Conservation (phyloP, 2,888 invertebrate species). For the Netelia virgata region DNA sequence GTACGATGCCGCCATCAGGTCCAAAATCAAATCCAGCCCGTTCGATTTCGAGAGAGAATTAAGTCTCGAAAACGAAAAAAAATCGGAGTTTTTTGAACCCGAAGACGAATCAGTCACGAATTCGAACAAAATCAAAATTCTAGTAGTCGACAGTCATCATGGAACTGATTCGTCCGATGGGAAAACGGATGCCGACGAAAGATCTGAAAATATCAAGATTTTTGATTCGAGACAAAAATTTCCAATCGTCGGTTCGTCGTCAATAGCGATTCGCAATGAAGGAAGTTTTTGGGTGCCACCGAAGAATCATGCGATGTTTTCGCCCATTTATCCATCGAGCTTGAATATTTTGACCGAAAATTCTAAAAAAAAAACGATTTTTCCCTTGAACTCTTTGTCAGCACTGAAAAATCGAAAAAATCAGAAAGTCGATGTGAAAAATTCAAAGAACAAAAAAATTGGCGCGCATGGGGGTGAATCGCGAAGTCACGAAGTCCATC, state of each 20-base stretch:
- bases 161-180: background rate
- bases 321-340: constrained; percentile 60
- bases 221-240: background rate
- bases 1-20: background rate
- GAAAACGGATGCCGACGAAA: background rate
- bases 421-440: constrained; percentile 1
- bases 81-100: background rate
- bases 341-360: constrained; percentile 20
- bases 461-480: background rate
- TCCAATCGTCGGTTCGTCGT: constrained; percentile 37
- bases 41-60: background rate
- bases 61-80: background rate
- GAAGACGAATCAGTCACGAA: background rate
- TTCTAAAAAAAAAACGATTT: background rate
- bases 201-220: background rate
- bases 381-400: background rate
- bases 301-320: constrained; percentile 22
- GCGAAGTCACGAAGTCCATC: background rate
- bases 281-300: constrained; percentile 26
- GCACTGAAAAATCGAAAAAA: background rate
- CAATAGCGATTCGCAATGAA: constrained; percentile 43
- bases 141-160: constrained; percentile 4
- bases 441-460: constrained; percentile 2
- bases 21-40: background rate
- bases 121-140: constrained; percentile 7